phyloP scores from a whole-genome alignment of 2,113 vertebrate genomes.

The Megaptera novaeangliae region DNA sequence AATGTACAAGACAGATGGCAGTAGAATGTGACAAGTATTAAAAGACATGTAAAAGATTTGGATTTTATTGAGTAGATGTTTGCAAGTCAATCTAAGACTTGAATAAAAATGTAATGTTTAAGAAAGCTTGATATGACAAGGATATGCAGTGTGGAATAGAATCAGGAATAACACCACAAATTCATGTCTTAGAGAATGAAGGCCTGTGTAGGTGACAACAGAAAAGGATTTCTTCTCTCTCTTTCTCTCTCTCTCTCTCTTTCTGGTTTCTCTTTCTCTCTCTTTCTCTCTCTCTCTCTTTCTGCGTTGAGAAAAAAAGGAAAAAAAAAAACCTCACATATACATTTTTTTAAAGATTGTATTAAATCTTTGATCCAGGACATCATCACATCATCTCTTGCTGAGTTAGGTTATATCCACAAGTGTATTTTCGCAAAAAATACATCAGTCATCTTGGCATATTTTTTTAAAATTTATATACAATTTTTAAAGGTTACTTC shows the following conservation, averaged over 20 bases:
- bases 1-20: neutral
- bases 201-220: neutral
- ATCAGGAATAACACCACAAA: neutral
- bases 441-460: too few species aligned
- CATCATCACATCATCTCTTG: too few species aligned
- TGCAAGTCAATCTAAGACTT: neutral
- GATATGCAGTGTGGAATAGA: neutral
- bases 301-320: neutral
- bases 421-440: too few species aligned
- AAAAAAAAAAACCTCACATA: neutral
- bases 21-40: constrained; percentile 13
- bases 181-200: neutral
- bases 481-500: too few species aligned
- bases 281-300: neutral
- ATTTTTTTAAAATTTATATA: too few species aligned
- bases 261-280: neutral
- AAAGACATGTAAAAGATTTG: neutral
- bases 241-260: neutral
- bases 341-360: too few species aligned
- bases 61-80: constrained; percentile 38
- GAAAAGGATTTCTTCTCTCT: neutral
- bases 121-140: neutral
- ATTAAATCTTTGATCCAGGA: too few species aligned
- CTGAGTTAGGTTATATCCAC: too few species aligned
- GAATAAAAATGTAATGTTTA: constrained; percentile 7